Percentiles rank a stretch among this genome's conserved stretches.
phyloP scores from a whole-genome alignment of 2,113 vertebrate species.

The Podilymbus podiceps region DNA sequence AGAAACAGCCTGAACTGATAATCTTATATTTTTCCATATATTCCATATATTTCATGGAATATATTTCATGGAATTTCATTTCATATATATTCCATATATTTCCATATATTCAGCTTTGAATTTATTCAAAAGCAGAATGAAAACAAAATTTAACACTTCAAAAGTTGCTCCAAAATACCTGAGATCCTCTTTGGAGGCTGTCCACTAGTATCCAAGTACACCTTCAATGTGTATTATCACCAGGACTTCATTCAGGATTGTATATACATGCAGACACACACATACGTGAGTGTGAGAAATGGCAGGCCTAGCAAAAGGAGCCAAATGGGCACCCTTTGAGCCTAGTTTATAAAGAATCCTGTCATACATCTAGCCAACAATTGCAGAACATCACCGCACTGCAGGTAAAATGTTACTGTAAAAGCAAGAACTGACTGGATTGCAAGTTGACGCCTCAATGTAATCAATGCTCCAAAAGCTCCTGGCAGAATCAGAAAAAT shows the following conservation, averaged over 20 bases:
- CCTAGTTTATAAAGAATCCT: background rate
- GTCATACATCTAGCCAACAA: background rate
- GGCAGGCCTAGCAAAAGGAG: background rate
- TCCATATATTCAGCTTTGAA: no score
- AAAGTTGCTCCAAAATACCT: background rate
- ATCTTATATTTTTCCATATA: background rate
- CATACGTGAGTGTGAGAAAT: background rate
- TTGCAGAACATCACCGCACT: background rate
- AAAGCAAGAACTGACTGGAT: background rate
- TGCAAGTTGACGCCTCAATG: background rate
- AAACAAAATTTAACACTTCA: background rate
- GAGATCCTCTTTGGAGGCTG: background rate
- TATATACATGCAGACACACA: accelerated
- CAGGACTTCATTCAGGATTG: background rate
- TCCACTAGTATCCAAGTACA: background rate
- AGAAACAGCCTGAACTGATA: background rate
- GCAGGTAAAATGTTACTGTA: background rate
- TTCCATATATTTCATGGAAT: no score
- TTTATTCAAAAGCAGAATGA: background rate
- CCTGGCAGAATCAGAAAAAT: background rate
- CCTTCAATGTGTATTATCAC: background rate
- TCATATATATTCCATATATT: no score
- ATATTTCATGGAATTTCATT: no score
- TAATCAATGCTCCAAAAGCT: background rate
- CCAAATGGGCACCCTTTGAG: background rate